Conservation (phyloP, 2,888 invertebrate species). For the Sceliomorpha sp. region DNA sequence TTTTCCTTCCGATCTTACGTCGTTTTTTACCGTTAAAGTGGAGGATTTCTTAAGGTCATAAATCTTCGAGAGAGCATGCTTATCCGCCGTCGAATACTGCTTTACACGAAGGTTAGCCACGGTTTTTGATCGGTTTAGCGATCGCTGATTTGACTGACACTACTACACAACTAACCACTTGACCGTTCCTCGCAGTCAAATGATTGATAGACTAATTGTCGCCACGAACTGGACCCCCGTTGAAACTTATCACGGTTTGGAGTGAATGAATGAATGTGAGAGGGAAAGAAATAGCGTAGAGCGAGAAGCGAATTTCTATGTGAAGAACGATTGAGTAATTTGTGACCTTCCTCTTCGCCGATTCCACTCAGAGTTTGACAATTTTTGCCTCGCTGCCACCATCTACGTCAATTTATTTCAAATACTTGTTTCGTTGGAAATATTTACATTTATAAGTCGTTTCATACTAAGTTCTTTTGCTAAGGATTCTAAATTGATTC, state of each 20-base stretch:
- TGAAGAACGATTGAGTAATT: slow-evolving; percentile 42
- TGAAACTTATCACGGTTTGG: slow-evolving; percentile 38
- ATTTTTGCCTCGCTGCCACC: too few species aligned
- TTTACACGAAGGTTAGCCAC: slow-evolving; percentile 78
- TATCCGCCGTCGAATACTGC: slow-evolving; percentile 65
- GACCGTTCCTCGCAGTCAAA: slow-evolving; percentile 71
- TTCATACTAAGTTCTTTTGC: too few species aligned
- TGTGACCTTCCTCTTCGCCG: slow-evolving; percentile 2
- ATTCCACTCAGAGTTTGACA: too few species aligned
- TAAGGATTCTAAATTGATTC: slow-evolving; percentile 3
- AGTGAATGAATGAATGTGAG: slow-evolving; percentile 22
- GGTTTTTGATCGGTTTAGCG: slow-evolving; percentile 74
- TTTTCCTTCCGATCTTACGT: too few species aligned
- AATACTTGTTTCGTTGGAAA: too few species aligned
- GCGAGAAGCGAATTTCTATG: slow-evolving; percentile 17
- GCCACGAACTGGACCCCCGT: slow-evolving; percentile 50
- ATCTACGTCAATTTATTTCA: too few species aligned
- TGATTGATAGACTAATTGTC: slow-evolving; percentile 79
- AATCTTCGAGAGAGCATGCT: slow-evolving; percentile 71
- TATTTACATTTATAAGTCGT: too few species aligned
- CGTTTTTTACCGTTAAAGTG: slow-evolving; percentile 16
- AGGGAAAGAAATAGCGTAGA: too few species aligned
- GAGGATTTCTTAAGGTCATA: slow-evolving; percentile 58
- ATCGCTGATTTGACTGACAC: slow-evolving; percentile 75
- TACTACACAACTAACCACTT: slow-evolving; percentile 80